Conservation (phyloP, 92 coral and sea anemone species). For the Phenganax subtilis region DNA sequence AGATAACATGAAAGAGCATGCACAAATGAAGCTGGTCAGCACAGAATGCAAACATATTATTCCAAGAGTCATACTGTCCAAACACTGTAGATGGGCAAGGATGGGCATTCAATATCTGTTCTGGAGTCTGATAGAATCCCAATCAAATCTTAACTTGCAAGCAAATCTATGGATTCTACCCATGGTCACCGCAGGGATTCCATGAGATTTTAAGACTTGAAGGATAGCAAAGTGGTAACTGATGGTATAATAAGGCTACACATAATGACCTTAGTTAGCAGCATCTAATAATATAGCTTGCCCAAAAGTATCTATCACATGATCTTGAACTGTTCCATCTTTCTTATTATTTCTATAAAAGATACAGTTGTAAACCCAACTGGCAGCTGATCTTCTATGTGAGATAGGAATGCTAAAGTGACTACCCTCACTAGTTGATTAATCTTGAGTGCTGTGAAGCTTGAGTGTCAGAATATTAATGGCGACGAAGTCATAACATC, state of each 20-base stretch:
- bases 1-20: too few species aligned
- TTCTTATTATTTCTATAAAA: conserved; percentile 21
- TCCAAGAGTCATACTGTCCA: not conserved
- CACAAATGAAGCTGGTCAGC: too few species aligned
- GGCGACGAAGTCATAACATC: conserved; percentile 42
- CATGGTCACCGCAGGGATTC: conserved; percentile 51
- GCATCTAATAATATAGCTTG: conserved; percentile 34
- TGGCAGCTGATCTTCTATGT: conserved; percentile 33
- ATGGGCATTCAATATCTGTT: too few species aligned
- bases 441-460: conserved; percentile 58
- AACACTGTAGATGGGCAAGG: not conserved
- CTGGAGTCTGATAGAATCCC: not conserved
- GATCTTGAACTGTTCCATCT: conserved; percentile 17
- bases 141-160: too few species aligned
- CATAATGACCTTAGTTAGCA: not conserved
- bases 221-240: conserved; percentile 13
- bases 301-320: conserved; percentile 16
- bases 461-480: conserved; percentile 29
- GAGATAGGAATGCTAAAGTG: conserved; percentile 41
- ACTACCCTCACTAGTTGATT: conserved; percentile 16
- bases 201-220: conserved; percentile 56
- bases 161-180: not conserved
- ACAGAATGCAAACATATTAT: too few species aligned
- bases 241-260: not conserved
- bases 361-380: conserved; percentile 12